Evolutionary conservation across 2,888 invertebrate genomes (phyloP).

Genomic region (Agriotes lineatus): DNA sequence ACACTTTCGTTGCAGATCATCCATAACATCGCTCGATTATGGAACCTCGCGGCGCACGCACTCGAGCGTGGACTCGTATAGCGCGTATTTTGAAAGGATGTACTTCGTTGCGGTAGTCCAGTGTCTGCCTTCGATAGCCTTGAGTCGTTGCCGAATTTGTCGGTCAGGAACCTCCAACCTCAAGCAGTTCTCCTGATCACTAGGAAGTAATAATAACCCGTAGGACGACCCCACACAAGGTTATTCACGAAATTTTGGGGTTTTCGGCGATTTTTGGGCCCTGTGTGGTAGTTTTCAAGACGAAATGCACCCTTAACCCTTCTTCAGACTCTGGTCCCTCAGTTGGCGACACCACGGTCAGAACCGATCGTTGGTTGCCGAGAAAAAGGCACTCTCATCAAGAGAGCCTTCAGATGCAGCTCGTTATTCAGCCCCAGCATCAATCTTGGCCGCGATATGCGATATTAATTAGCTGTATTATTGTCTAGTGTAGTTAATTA

Average conservation of each 20-base stretch:
- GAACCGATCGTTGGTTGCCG: no score
- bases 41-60: no score
- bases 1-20: no score
- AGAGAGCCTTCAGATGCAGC: neutral
- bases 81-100: slow-evolving; percentile 15
- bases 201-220: slow-evolving; percentile 60
- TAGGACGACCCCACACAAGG: slow-evolving; percentile 63
- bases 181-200: slow-evolving; percentile 57
- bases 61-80: neutral
- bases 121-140: neutral
- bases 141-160: slow-evolving; percentile 41
- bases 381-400: no score
- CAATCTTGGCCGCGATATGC: neutral
- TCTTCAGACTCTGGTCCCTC: no score
- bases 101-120: slow-evolving; percentile 25
- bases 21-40: no score
- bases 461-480: slow-evolving; percentile 8
- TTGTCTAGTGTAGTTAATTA: slow-evolving; percentile 15
- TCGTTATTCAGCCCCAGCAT: neutral
- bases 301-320: neutral
- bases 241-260: slow-evolving; percentile 43
- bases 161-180: slow-evolving; percentile 56
- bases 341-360: no score
- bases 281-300: neutral
- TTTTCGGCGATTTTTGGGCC: neutral